Evolutionary conservation across 1,140 invertebrate genomes (phyloP), one percentile per base, ranked within the genome.

Genomic region (Heliconius eleuchia): DNA sequence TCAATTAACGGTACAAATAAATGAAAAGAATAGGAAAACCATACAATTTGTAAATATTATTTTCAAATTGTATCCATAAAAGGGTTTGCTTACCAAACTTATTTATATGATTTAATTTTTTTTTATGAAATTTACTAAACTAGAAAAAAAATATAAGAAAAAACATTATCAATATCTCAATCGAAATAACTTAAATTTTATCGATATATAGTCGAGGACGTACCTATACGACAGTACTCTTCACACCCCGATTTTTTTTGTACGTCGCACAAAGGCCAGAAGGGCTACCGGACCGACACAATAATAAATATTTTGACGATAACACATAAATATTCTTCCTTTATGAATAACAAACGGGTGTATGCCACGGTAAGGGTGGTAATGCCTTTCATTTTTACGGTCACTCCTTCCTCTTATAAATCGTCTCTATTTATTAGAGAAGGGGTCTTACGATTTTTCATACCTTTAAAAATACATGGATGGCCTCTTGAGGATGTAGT

Each of bases 261-360:
- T 88, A 83, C 82, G 88, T 90, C 91, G 82, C 88, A 93, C 90
- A 92, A 92, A 93, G 86, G 91, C 90, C 88, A 88, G 84, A 86
- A 88, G 87, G 89, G 88, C 86, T 88, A 86, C 86, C 85, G 88
- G 83, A 87, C 89, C 86, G 90, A 92, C 91, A 89, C 87, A 93
- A 92, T 94, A 94, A 94, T 94, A 93, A 94, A 94, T 94, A 94
- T 94, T 94, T 94, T 93, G 92, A 94, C 92, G 92, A 94, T 94
- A 92, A 92, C 87, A 84, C 92, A 94, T 94, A 94, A 94, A 94
- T 94, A 94, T 93, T 85, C 84, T 84, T 86, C 89, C 86, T 94
- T 94, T 94, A 94, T 94, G 92, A 94, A 94, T 94, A 94, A 91
- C 90, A 93, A 94, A 90, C 86, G 84, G 83, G 79, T 66, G 82